phyloP scores from a whole-genome alignment of 2,888 invertebrate species.

The Xylocampa areola region DNA sequence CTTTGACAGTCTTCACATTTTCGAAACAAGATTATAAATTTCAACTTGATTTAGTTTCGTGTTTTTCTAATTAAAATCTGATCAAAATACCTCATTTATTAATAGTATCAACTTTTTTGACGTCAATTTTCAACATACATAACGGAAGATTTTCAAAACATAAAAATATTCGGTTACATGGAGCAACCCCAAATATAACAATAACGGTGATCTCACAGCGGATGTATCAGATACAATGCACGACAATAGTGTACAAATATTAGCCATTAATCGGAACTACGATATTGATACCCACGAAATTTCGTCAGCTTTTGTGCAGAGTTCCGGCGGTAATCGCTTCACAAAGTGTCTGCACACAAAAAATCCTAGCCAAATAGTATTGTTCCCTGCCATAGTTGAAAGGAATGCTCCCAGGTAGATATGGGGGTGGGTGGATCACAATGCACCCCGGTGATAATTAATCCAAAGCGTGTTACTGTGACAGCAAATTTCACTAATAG shows the following conservation, averaged over 20 bases:
- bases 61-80: background rate
- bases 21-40: slow-evolving; percentile 10
- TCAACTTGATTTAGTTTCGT: background rate
- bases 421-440: slow-evolving; percentile 76
- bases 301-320: slow-evolving; percentile 84
- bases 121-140: too few relatives aligned
- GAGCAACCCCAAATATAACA: slow-evolving; percentile 60
- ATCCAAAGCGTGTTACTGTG: slow-evolving; percentile 74
- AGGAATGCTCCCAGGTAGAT: slow-evolving; percentile 82
- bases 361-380: slow-evolving; percentile 73
- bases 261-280: slow-evolving; percentile 85
- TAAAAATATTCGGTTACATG: slow-evolving; percentile 44
- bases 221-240: slow-evolving; percentile 79
- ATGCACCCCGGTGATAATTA: slow-evolving; percentile 69
- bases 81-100: background rate
- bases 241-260: slow-evolving; percentile 84
- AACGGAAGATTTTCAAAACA: too few relatives aligned
- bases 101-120: too few relatives aligned
- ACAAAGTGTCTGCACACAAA: slow-evolving; percentile 76
- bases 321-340: slow-evolving; percentile 85
- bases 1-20: slow-evolving; percentile 10
- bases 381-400: slow-evolving; percentile 77
- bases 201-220: slow-evolving; percentile 67
- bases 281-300: slow-evolving; percentile 83
- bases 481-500: slow-evolving; percentile 73